Evolutionary conservation across 2,113 vertebrate species (phyloP).

Genomic region (Megaptera novaeangliae): DNA sequence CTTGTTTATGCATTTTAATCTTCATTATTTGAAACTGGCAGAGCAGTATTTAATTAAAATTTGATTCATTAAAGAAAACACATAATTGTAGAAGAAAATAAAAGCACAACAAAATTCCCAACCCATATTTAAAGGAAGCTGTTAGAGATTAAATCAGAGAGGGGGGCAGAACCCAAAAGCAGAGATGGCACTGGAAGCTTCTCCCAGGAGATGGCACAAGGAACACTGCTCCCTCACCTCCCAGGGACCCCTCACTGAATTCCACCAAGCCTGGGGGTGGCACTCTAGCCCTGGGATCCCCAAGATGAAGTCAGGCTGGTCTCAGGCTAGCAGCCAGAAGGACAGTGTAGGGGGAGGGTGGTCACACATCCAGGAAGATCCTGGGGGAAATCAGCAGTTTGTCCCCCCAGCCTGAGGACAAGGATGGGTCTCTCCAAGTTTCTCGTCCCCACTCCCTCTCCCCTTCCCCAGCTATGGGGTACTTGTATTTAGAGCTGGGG

Average conservation of each 20-base stretch:
- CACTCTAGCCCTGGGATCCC: neutral
- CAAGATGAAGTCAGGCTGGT: neutral
- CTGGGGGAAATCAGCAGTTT: too few species aligned
- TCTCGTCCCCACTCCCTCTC: neutral
- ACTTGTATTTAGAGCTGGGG: neutral
- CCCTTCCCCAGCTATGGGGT: neutral
- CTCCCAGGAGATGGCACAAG: neutral
- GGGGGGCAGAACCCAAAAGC: neutral
- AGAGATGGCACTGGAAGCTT: neutral
- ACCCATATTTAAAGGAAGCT: neutral
- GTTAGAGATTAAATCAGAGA: neutral
- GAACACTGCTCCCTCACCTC: neutral
- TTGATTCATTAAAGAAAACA: slow-evolving; percentile 64
- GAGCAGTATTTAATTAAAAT: slow-evolving; percentile 68
- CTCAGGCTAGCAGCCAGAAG: neutral
- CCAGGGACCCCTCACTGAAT: too few species aligned
- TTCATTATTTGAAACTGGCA: slow-evolving; percentile 46
- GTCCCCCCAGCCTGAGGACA: neutral
- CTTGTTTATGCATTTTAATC: slow-evolving; percentile 50
- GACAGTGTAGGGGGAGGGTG: fast-evolving
- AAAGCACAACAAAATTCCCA: slow-evolving; percentile 47
- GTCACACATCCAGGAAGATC: neutral
- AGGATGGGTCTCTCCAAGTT: neutral
- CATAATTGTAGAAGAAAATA: slow-evolving; percentile 61
- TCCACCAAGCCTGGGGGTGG: neutral